Base-by-base conservation (phyloP, 2,113 vertebrate species). In the Gallinago jamesoni region DNA sequence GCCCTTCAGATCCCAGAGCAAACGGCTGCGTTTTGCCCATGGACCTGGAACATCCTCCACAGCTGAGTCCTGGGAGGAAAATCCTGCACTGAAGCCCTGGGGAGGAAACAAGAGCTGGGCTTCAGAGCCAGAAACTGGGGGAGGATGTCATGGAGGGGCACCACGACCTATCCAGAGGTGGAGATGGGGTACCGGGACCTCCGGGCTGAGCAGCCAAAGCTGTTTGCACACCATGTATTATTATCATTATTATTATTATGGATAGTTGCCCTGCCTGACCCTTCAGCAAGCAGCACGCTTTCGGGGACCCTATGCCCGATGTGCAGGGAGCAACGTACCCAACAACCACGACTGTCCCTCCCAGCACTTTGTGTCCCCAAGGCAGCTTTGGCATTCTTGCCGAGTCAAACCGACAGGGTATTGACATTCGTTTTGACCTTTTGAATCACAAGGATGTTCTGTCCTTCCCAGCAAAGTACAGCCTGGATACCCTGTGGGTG, bases 401-500 rank as follows among this genome's bases (percentile, higher is more conserved):
- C 50, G 27, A 57, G 70, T 85, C 93, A 59, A 60, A 62, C 60
- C 11, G 1, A 43, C 66, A 48, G 33, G 3, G n/a, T 37, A 90
- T 55, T 92, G 92, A 80, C 81, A 64, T 92, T 94, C 31, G 7
- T 73, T 94, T 57, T 95, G 97, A 98, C 95, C 96, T 97, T 97
- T 96, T 14, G 24, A 74, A 72, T 95, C 94, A 66, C 56, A 76
- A 73, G 95, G 97, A 97, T 95, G 78, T 31, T 95, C 90, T 92
- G 96, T 98, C 94, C 97, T 73, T 52, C 81, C 57, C 12, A 0
- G 84, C 68, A 81, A 68, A 94, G 95, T 67, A 95, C 88, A 94
- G 88, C 55, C 78, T 79, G 60, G 84, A 10, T 83, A 66, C 31
- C 72, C 89, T 6, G 57, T 91, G 75, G 80, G 91, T 73, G 96